Base-by-base conservation (phyloP, 2,888 invertebrate species). In the Orchesellides sinensis region DNA sequence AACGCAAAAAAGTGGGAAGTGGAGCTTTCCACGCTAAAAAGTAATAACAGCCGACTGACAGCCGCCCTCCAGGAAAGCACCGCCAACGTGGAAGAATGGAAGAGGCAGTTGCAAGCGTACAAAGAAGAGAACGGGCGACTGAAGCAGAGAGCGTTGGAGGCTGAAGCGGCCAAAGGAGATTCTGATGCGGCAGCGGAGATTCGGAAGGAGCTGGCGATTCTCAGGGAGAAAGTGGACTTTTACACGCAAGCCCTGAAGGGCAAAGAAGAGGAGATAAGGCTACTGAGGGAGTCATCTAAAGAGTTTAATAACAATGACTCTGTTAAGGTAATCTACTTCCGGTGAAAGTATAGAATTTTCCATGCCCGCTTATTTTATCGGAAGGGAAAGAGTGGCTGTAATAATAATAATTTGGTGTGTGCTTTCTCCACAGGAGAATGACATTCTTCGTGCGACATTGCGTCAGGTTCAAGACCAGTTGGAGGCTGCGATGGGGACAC, bases 1-100 rank as follows among this genome's bases (percentile, higher is more conserved):
- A 98, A 98, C 91, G 98, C 98, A 10, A 98, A 98, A 91, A 98
- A 98, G 90, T 98, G 98, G 98, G 98, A 98, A 92, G 95, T 98
- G 65, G 98, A 98, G 91, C 92, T 98, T 88, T 95, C 96, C 66
- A 98, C 98, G 0, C 91, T 98, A 87, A 98, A 98, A 92, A 97
- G 96, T 89, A 98, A 98, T 91, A 98, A 98, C 90, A 94, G 96
- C 52, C 93, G 98, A 86, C 92, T 98, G 89, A 98, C 98, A 10
- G 96, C 97, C 89, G 98, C 98, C 19, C 92, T 98, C 80, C 98
- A 98, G 91, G 95, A 95, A 89, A 97, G 97, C 89, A 98, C 98
- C 35, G 96, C 98, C 83, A 98, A 98, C 90, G 98, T 98, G 40
- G 98, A 98, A 90, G 98, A 98, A 91, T 98, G 98, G 98, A 70